These are phyloP conservation scores for Eulemur coronatus DNA, from an alignment of 2,797 vertebrate genomes.

Conservation along the genomic window DNA sequence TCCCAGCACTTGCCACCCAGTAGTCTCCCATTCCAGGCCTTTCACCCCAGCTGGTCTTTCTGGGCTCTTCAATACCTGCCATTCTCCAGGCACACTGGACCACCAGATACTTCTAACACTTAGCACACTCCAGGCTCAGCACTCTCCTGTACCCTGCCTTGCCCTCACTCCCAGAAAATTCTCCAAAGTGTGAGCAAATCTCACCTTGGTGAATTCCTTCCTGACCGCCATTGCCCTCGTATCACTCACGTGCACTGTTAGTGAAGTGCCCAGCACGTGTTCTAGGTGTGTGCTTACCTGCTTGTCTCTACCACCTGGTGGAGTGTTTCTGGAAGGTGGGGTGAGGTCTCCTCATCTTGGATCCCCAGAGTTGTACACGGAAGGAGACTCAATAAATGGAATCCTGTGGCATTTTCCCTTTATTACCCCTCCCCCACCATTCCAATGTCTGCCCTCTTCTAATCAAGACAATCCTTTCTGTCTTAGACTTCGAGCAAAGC, in stretches of 20 bases:
- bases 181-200: not conserved
- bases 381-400: not conserved
- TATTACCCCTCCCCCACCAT: not conserved
- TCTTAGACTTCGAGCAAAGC: conserved; percentile 80
- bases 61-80: not conserved
- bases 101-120: not conserved
- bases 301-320: not conserved
- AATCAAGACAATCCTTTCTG: not conserved
- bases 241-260: fast-evolving
- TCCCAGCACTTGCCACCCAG: not conserved
- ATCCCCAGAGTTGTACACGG: not conserved
- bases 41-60: not conserved
- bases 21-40: not conserved
- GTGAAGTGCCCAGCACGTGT: fast-evolving
- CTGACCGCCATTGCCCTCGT: not conserved
- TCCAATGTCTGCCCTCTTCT: not conserved
- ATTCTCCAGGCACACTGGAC: not conserved
- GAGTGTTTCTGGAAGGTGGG: not conserved
- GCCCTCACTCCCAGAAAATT: not conserved
- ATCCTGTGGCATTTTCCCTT: not conserved
- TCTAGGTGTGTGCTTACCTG: not conserved
- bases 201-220: not conserved
- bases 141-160: not conserved
- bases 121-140: not conserved
- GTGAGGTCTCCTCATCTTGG: not conserved